A percentile compares a stretch with the other conserved stretches of the same genome.
phyloP scores from a whole-genome alignment of 1,140 invertebrate species.

The Argopecten irradians region DNA sequence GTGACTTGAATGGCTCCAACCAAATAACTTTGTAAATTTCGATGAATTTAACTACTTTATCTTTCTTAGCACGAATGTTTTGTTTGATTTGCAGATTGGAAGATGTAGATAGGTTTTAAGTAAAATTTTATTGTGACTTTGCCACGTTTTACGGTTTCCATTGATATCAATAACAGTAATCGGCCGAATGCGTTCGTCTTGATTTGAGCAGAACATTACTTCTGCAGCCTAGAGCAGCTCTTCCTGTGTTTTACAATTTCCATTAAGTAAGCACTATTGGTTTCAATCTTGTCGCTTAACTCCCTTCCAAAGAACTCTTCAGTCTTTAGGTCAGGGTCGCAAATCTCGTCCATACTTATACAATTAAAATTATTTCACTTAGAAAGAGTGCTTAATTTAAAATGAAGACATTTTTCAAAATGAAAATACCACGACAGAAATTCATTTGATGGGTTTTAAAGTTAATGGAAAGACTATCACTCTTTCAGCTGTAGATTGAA shows the following conservation, averaged over 20 bases:
- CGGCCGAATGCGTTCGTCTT: background rate
- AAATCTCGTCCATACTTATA: slow-evolving; percentile 15
- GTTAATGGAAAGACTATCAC: background rate
- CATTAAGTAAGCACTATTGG: slow-evolving; percentile 21
- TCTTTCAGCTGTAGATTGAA: background rate
- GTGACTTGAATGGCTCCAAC: slow-evolving; percentile 7
- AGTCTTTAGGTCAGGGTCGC: background rate
- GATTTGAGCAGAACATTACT: slow-evolving; percentile 15
- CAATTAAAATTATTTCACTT: slow-evolving; percentile 23
- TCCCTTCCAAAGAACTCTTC: background rate
- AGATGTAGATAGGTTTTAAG: slow-evolving; percentile 22
- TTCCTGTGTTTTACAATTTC: slow-evolving; percentile 22
- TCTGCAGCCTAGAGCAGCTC: background rate
- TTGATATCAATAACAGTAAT: slow-evolving; percentile 5
- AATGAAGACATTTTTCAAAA: slow-evolving; percentile 19
- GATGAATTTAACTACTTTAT: slow-evolving; percentile 23
- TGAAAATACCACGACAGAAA: slow-evolving; percentile 1
- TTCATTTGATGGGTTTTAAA: slow-evolving; percentile 5
- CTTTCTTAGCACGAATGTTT: slow-evolving; percentile 16
- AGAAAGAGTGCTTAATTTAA: slow-evolving; percentile 7
- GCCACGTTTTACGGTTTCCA: background rate
- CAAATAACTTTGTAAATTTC: slow-evolving; percentile 19
- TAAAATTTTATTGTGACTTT: slow-evolving; percentile 19
- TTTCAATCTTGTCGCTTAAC: slow-evolving; percentile 5
- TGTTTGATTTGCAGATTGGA: slow-evolving; percentile 21